Conservation (phyloP, 2,797 vertebrate genomes). For the Chelidonichthys spinosus region DNA sequence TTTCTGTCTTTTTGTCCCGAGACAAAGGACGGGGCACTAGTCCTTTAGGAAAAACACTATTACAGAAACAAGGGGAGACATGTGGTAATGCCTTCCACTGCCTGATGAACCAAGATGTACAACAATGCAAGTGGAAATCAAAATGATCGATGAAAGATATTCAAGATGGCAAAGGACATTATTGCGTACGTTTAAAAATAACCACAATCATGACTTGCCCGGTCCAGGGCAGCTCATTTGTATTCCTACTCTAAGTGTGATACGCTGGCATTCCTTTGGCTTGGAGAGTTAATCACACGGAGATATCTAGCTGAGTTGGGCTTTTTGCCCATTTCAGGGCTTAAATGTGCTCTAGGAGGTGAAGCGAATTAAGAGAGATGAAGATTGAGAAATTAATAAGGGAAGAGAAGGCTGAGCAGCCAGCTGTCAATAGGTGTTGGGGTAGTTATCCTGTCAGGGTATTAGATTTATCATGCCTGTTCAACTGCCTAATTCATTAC, state of each 20-base stretch:
- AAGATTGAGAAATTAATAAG: background rate
- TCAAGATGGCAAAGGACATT: no score
- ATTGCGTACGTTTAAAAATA: background rate
- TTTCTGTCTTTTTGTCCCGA: conserved; percentile 34
- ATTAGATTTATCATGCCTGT: conserved; percentile 48
- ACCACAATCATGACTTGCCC: conserved; percentile 1
- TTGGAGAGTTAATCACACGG: conserved; percentile 31
- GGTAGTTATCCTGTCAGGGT: conserved; percentile 52
- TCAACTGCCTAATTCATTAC: conserved; percentile 52
- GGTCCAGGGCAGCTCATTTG: conserved; percentile 30
- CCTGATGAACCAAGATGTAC: background rate
- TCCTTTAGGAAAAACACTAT: conserved; percentile 22
- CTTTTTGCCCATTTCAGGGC: conserved; percentile 47
- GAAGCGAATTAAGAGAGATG: background rate
- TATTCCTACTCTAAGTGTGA: conserved; percentile 26
- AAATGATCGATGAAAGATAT: conserved; percentile 5
- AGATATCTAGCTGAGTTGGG: conserved; percentile 28
- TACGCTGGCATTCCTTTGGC: conserved; percentile 21
- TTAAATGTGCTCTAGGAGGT: conserved; percentile 41
- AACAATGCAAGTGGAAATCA: background rate
- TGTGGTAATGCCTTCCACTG: conserved; percentile 19
- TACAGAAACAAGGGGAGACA: conserved; percentile 1
- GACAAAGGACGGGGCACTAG: conserved; percentile 45
- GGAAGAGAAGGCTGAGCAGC: conserved; percentile 33
- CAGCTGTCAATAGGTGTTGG: conserved; percentile 53